Percentiles rank a stretch among this genome's conserved stretches.
phyloP scores from a whole-genome alignment of 1,140 invertebrate genomes.

The Sinonovacula constricta region DNA sequence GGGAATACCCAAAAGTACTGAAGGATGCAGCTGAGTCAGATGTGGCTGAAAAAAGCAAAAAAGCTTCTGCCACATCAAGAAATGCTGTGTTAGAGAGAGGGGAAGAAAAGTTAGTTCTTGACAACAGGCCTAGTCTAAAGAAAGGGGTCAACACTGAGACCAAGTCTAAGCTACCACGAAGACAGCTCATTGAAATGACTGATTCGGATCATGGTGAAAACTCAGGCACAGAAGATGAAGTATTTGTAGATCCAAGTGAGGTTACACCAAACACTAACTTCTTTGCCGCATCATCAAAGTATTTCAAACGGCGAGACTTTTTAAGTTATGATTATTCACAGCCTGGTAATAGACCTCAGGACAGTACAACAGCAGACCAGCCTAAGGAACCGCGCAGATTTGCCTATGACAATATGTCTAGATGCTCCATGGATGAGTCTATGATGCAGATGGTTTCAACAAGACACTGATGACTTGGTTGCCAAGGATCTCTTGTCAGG shows the following conservation, averaged over 20 bases:
- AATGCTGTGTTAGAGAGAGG: too few relatives aligned
- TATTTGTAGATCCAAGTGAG: conserved; percentile 56
- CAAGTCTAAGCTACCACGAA: conserved; percentile 53
- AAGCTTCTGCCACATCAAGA: too few relatives aligned
- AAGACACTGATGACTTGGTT: conserved; percentile 61
- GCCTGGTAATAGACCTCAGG: conserved; percentile 3
- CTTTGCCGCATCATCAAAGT: conserved; percentile 46
- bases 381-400: conserved; percentile 4
- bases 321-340: conserved; percentile 38
- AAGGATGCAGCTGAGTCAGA: neutral
- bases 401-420: conserved; percentile 3
- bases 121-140: conserved; percentile 63
- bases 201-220: conserved; percentile 52
- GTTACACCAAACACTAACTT: conserved; percentile 22
- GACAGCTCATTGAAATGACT: conserved; percentile 53
- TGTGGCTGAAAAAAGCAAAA: conserved; percentile 32
- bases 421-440: conserved; percentile 69
- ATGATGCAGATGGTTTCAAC: conserved; percentile 66
- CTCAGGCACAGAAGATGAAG: conserved; percentile 58
- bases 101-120: conserved; percentile 65
- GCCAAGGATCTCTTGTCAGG: conserved; percentile 54
- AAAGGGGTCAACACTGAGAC: conserved; percentile 55
- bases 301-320: conserved; percentile 46
- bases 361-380: neutral
- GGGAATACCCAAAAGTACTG: conserved; percentile 44